Evolutionary conservation across 1,140 invertebrate genomes (phyloP), one percentile per base, ranked within the genome.

Genomic region (Mizuhopecten yessoensis): DNA sequence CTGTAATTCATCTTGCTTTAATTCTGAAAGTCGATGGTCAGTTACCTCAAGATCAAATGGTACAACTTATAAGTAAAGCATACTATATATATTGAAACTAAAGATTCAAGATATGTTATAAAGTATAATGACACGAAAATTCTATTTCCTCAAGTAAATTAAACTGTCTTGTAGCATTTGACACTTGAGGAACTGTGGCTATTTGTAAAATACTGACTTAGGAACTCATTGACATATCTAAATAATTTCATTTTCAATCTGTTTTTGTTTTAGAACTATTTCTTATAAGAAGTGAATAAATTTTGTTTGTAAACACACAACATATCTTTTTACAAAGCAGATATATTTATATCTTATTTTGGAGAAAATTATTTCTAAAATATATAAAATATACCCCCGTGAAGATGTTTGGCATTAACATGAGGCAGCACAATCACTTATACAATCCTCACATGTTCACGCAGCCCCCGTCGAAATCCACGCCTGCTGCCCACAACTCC

Each of bases 361-460:
- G 42, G 5, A 75, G 57, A 75, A 3, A 75, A 75, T 3, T 29
- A 29, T 75, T 75, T 75, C 57, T 23, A 49, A 49, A 49, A 49
- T 20, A 39, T 49, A 39, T 39, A 29, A 29, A 17, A 29, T 75
- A 29, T 5, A 0, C 5, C 23, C 57, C 23, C 29, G n/a, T 75
- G 7, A 29, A 75, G n/a, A 29, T 75, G 57, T 45, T 45, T 75
- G 57, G 57, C 57, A 75, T 75, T 75, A 17, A 29, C 23, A 75
- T 75, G 57, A 75, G 57, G 57, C 57, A 75, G 57, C 57, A 75
- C 57, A 75, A 75, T 75, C n/a, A 75, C 57, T 75, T 75, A 75
- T 75, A 75, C 57, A 75, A 75, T 34, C 34, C 57, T 90, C 87
- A 90, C 91, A 90, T 92, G 89, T 92, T 92, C 91, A 92, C 86